These are phyloP conservation scores for Leptodirus hochenwartii DNA, from an alignment of 2,888 invertebrate species.

Conservation along the genomic window DNA sequence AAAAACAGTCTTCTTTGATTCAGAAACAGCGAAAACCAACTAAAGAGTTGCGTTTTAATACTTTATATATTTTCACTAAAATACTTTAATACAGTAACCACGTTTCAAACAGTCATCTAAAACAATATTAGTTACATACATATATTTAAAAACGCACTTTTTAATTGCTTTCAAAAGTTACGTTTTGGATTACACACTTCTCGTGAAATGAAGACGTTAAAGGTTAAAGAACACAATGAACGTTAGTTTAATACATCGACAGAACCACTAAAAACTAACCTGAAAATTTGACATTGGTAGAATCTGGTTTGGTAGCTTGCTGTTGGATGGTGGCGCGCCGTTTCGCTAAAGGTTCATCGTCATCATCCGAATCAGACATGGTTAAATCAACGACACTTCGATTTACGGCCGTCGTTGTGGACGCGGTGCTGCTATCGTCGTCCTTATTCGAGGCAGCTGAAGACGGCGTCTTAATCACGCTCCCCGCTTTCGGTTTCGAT, in stretches of 20 bases:
- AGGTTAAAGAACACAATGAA: constrained; percentile 4
- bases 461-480: not conserved
- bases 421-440: constrained; percentile 7
- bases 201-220: constrained; percentile 3
- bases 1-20: too few relatives aligned
- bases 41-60: too few relatives aligned
- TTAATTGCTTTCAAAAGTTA: too few relatives aligned
- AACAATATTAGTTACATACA: too few relatives aligned
- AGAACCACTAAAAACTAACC: constrained; percentile 17
- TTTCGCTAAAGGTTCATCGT: constrained; percentile 46
- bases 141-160: too few relatives aligned
- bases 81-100: too few relatives aligned
- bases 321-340: too few relatives aligned
- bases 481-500: not conserved
- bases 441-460: not conserved
- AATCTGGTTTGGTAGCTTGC: constrained; percentile 27
- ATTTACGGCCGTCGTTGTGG: constrained; percentile 16
- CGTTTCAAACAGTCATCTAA: too few relatives aligned
- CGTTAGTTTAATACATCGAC: constrained; percentile 1
- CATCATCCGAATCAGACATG: constrained; percentile 51
- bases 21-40: too few relatives aligned
- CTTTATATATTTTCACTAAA: too few relatives aligned
- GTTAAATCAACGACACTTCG: constrained; percentile 46
- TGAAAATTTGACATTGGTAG: constrained; percentile 26
- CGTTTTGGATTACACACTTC: too few relatives aligned